Percentiles rank a stretch among this genome's conserved stretches.
These are phyloP conservation scores for Scalopus aquaticus DNA, from an alignment of 2,113 vertebrate genomes.

Conservation along the genomic window DNA sequence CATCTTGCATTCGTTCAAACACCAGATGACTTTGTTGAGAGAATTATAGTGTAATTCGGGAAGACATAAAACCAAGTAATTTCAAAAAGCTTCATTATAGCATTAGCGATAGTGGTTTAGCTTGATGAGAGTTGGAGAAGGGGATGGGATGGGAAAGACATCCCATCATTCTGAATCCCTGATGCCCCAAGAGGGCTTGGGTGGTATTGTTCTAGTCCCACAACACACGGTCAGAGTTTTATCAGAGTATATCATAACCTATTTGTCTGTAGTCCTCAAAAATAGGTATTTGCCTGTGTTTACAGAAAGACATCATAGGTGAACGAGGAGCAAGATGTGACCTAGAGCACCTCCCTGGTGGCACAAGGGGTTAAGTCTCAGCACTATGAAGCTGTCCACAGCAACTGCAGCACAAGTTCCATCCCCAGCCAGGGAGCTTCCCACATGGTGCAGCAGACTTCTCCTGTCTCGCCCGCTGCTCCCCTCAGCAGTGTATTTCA, in stretches of 20 bases:
- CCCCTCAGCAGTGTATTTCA: no score
- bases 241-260: neutral
- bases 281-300: neutral
- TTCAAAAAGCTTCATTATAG: neutral
- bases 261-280: neutral
- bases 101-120: no score
- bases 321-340: accelerated
- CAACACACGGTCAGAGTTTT: neutral
- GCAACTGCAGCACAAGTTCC: no score
- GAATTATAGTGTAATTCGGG: neutral
- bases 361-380: no score
- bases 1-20: neutral
- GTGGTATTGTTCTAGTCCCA: neutral
- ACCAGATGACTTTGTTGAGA: neutral
- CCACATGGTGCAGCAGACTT: no score
- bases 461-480: no score
- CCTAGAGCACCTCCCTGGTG: no score
- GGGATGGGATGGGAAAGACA: neutral
- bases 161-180: no score
- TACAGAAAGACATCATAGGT: neutral
- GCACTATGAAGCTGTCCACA: no score
- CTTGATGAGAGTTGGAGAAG: no score
- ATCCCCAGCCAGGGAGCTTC: no score
- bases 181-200: neutral
- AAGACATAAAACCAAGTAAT: neutral